phyloP scores from a whole-genome alignment of 2,113 vertebrate genomes.

The Poicephalus meyeri region DNA sequence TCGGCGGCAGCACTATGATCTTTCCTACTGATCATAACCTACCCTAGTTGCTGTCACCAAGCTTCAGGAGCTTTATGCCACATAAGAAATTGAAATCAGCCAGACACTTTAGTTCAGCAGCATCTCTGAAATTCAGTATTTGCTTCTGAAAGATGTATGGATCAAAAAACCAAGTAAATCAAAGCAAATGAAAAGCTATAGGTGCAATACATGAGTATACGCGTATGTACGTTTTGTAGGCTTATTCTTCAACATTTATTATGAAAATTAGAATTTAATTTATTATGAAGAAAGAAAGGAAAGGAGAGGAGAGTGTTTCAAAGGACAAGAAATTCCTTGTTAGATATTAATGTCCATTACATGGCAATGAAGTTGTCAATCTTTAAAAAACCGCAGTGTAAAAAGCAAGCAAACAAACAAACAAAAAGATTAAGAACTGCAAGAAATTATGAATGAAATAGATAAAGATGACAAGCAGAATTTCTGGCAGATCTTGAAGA shows the following conservation, averaged over 20 bases:
- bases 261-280: neutral
- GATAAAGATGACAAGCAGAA: neutral
- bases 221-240: neutral
- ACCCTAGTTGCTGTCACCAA: neutral
- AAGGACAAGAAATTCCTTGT: neutral
- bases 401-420: neutral
- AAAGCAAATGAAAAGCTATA: neutral
- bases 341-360: neutral
- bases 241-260: neutral
- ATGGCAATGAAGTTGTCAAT: neutral
- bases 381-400: neutral
- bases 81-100: neutral
- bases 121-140: neutral
- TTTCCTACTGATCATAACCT: neutral
- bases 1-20: neutral
- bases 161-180: neutral
- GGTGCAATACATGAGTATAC: neutral
- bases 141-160: neutral
- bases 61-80: neutral
- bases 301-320: neutral
- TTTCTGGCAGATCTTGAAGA: neutral
- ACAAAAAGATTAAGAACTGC: neutral
- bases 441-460: neutral
- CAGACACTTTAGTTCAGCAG: neutral
- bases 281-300: neutral